Conservation (phyloP, 2,888 invertebrate genomes). For the Dioctria rufipes region DNA sequence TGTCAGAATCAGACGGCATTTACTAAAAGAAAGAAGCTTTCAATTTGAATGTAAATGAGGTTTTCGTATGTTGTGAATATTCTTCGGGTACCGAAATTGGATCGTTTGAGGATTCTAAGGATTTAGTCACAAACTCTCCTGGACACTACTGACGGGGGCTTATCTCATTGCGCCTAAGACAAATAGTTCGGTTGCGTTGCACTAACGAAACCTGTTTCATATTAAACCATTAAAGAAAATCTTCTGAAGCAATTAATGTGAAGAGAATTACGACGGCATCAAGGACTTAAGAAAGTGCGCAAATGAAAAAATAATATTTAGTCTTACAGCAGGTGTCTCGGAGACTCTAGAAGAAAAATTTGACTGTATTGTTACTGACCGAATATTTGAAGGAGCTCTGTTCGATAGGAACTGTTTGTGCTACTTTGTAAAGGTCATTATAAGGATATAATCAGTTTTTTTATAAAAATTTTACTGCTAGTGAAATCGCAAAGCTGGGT, state of each 20-base stretch:
- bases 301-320: too few species aligned
- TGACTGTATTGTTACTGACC: too few species aligned
- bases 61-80: constrained; percentile 3
- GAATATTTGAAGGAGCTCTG: too few species aligned
- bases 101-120: constrained; percentile 18
- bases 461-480: too few species aligned
- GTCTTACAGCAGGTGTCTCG: too few species aligned
- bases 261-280: not conserved
- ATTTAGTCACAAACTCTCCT: not conserved
- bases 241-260: not conserved
- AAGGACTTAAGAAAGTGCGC: too few species aligned
- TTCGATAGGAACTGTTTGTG: too few species aligned
- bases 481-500: too few species aligned
- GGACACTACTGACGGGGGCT: constrained; percentile 5
- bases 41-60: constrained; percentile 18
- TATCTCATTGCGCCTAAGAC: not conserved
- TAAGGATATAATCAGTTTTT: too few species aligned
- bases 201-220: not conserved
- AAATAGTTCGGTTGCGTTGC: not conserved
- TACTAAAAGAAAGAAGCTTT: constrained; percentile 3
- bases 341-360: too few species aligned
- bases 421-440: too few species aligned
- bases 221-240: not conserved
- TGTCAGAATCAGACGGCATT: not conserved
- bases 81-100: constrained; percentile 5